A percentile compares a stretch with the other conserved stretches of the same genome.
phyloP scores from a whole-genome alignment of 2,888 invertebrate genomes.

The Drosophila birchii region DNA sequence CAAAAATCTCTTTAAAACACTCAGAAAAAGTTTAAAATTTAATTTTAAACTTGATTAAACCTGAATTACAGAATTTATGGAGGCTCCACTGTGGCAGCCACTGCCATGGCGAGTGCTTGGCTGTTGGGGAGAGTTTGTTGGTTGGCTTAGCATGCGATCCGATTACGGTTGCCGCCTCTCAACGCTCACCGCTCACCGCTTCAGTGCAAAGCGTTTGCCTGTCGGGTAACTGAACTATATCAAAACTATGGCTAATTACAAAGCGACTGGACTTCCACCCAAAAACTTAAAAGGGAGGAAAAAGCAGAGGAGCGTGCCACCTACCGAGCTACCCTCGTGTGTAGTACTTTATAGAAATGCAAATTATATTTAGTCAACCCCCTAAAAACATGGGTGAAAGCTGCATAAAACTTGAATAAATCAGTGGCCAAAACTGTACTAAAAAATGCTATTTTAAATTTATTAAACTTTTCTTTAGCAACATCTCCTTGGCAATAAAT shows the following conservation, averaged over 20 bases:
- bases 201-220: slow-evolving; percentile 55
- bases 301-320: slow-evolving; percentile 1
- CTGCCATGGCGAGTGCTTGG: not conserved
- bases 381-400: slow-evolving; percentile 13
- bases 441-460: not conserved
- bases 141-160: slow-evolving; percentile 74
- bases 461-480: not conserved
- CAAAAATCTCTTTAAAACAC: not conserved
- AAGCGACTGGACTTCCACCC: slow-evolving; percentile 33
- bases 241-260: slow-evolving; percentile 49
- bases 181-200: slow-evolving; percentile 46
- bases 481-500: not conserved
- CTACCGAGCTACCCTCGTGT: slow-evolving; percentile 15
- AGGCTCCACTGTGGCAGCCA: not conserved
- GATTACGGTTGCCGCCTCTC: slow-evolving; percentile 63
- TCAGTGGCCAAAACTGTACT: slow-evolving; percentile 13
- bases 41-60: not conserved
- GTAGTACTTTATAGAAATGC: slow-evolving; percentile 9
- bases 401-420: slow-evolving; percentile 11
- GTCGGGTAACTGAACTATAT: slow-evolving; percentile 52
- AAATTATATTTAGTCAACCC: slow-evolving; percentile 32
- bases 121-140: slow-evolving; percentile 49
- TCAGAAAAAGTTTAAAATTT: not conserved
- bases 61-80: not conserved
- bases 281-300: slow-evolving; percentile 1